These are phyloP conservation scores for Andrena flavipes DNA, from an alignment of 2,888 invertebrate genomes.

Conservation along the genomic window DNA sequence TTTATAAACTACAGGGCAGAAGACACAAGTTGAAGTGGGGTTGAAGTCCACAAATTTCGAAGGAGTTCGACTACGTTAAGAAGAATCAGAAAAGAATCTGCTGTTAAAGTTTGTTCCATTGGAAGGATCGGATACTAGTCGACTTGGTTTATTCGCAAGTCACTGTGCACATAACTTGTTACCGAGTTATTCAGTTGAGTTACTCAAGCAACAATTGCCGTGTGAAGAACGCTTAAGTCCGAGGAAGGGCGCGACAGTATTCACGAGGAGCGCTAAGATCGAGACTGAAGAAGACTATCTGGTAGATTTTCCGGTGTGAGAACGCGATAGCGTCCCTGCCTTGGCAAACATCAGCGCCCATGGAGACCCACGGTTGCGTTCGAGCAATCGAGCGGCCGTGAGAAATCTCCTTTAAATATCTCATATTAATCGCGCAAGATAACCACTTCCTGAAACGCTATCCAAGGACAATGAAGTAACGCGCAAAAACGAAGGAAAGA, in stretches of 20 bases:
- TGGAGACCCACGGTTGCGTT: constrained; percentile 50
- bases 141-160: no score
- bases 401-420: constrained; percentile 46
- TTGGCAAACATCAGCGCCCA: constrained; percentile 63
- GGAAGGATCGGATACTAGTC: no score
- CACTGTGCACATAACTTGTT: neutral
- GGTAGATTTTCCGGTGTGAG: constrained; percentile 66
- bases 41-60: neutral
- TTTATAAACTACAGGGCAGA: neutral
- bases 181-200: neutral
- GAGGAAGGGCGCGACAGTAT: constrained; percentile 25
- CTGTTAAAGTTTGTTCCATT: no score
- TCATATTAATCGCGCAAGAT: constrained; percentile 31
- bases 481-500: neutral
- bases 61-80: no score
- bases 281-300: constrained; percentile 64
- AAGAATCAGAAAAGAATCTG: no score
- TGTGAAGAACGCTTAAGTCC: constrained; percentile 46
- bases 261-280: constrained; percentile 31
- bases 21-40: no score
- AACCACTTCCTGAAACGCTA: constrained; percentile 1
- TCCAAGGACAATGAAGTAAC: neutral
- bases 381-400: constrained; percentile 44
- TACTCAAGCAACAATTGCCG: neutral
- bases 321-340: constrained; percentile 66